Percentiles rank a stretch among this genome's conserved stretches.
These are phyloP conservation scores for Saccopteryx leptura DNA, from an alignment of 2,113 vertebrate species.

Conservation along the genomic window DNA sequence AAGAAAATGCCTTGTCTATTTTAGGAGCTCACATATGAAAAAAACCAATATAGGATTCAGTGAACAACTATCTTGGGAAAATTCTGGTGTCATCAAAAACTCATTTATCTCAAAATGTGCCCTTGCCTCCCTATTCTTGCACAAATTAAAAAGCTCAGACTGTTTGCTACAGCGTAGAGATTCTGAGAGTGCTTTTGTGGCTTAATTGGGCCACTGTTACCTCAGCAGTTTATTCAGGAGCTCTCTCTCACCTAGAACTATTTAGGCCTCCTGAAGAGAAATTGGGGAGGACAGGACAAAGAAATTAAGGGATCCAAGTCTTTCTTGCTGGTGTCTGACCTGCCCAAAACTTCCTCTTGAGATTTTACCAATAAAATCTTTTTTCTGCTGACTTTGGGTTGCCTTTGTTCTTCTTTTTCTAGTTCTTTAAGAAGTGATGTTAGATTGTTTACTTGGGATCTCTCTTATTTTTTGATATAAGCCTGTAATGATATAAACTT, in stretches of 20 bases:
- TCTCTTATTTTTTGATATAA: too few species aligned
- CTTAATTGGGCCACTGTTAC: background rate
- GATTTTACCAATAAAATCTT: background rate
- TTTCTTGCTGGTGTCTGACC: background rate
- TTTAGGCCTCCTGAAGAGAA: background rate
- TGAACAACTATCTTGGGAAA: conserved; percentile 65
- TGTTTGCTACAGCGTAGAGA: background rate
- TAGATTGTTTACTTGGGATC: too few species aligned
- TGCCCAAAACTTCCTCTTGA: background rate
- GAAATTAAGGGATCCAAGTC: background rate
- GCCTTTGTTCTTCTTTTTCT: too few species aligned
- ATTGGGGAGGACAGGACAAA: background rate
- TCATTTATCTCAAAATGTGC: conserved; percentile 64
- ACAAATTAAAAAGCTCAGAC: conserved; percentile 24
- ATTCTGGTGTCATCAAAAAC: conserved; percentile 64
- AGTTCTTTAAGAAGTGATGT: too few species aligned
- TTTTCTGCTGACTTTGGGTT: too few species aligned
- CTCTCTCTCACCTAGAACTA: background rate
- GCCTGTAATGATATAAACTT: too few species aligned
- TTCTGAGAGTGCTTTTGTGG: background rate
- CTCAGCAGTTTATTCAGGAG: conserved; percentile 1
- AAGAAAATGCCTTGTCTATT: conserved; percentile 68
- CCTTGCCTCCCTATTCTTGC: background rate
- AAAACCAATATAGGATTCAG: conserved; percentile 64
- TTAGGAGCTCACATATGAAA: conserved; percentile 62